Percentiles rank a stretch among this genome's conserved stretches.
These are phyloP conservation scores for Falco naumanni DNA, from an alignment of 2,797 vertebrate species.

Conservation along the genomic window DNA sequence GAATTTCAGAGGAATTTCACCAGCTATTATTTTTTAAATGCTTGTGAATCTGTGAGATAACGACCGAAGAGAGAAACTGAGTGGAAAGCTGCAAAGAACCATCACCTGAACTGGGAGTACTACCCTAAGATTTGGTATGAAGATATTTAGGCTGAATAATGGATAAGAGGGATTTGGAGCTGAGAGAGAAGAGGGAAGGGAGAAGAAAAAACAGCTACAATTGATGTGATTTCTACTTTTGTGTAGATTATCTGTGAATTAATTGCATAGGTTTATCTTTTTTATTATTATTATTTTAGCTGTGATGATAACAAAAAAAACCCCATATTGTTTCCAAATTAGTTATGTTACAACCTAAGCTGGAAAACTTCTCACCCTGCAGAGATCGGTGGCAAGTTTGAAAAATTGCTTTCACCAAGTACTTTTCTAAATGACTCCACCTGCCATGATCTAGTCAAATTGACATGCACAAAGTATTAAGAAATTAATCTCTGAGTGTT, in stretches of 20 bases:
- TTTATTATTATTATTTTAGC: neutral
- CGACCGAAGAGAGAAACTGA: neutral
- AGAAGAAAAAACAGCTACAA: neutral
- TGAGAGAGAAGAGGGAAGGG: neutral
- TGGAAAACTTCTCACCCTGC: neutral
- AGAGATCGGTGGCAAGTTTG: neutral
- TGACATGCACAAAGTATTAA: neutral
- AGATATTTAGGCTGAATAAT: neutral
- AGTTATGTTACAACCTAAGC: neutral
- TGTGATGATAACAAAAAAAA: neutral
- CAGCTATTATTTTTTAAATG: neutral
- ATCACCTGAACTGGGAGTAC: neutral
- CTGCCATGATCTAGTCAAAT: neutral
- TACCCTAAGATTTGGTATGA: neutral
- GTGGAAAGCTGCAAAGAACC: neutral
- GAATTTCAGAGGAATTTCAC: neutral
- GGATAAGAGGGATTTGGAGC: neutral
- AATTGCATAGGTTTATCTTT: neutral
- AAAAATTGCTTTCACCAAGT: neutral
- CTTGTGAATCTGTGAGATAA: neutral
- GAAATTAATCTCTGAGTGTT: neutral
- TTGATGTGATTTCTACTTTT: neutral
- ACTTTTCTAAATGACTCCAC: neutral
- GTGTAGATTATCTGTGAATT: neutral
- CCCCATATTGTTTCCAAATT: accelerated